These are phyloP conservation scores for Diogma glabrata DNA, from an alignment of 2,888 invertebrate genomes.

Conservation along the genomic window DNA sequence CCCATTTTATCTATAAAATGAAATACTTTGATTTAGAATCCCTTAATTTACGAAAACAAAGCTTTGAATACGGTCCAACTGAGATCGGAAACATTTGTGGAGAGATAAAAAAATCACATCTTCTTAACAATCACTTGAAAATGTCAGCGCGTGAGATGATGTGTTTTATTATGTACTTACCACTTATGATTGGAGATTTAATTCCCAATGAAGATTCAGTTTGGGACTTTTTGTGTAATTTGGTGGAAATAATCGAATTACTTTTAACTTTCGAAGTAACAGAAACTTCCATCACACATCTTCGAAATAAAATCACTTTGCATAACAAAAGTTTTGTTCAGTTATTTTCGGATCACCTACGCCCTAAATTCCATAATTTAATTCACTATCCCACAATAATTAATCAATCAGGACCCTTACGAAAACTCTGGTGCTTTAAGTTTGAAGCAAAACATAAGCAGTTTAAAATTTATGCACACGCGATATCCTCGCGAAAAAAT, in stretches of 20 bases:
- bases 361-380: conserved; percentile 16
- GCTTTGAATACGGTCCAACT: conserved; percentile 20
- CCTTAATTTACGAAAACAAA: conserved; percentile 20
- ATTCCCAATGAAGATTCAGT: conserved; percentile 20
- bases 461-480: conserved; percentile 21
- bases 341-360: conserved; percentile 16
- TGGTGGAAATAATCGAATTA: conserved; percentile 21
- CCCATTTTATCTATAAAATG: conserved; percentile 16
- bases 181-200: conserved; percentile 22
- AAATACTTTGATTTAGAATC: conserved; percentile 20
- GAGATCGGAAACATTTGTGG: conserved; percentile 20
- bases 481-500: conserved; percentile 17
- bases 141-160: conserved; percentile 23
- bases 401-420: conserved; percentile 15
- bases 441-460: conserved; percentile 22
- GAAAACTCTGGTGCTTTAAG: conserved; percentile 17
- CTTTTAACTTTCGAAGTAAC: conserved; percentile 15
- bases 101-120: conserved; percentile 16
- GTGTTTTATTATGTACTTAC: conserved; percentile 20
- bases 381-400: conserved; percentile 18
- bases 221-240: conserved; percentile 20
- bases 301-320: conserved; percentile 12
- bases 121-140: conserved; percentile 15
- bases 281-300: conserved; percentile 13
- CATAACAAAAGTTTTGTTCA: conserved; percentile 17